These are phyloP conservation scores for Neopelma chrysocephalum DNA, from an alignment of 2,797 vertebrate species.

Conservation along the genomic window DNA sequence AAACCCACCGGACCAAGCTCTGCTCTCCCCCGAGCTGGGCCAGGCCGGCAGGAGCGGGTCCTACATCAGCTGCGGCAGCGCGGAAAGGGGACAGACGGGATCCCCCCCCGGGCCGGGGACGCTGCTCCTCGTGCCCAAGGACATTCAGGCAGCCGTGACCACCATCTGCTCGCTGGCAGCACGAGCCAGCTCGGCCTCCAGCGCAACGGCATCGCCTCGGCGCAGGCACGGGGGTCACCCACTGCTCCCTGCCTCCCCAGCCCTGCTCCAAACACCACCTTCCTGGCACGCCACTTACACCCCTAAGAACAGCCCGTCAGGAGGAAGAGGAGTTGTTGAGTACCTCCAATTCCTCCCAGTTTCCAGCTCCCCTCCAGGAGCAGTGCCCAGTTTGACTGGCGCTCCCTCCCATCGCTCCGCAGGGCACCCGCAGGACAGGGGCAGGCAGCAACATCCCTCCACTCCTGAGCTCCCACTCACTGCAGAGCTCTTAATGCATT, in stretches of 20 bases:
- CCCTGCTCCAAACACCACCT: accelerated
- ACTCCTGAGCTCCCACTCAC: neutral
- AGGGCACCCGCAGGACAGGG: neutral
- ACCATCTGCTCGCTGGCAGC: neutral
- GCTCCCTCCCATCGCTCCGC: accelerated
- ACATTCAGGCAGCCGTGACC: neutral
- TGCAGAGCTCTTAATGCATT: conserved; percentile 48
- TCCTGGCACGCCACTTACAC: accelerated
- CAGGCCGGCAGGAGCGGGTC: accelerated
- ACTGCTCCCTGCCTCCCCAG: neutral
- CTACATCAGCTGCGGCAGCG: neutral
- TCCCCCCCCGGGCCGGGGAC: neutral
- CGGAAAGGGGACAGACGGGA: neutral
- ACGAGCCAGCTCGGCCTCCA: neutral
- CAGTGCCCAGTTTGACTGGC: accelerated
- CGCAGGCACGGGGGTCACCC: accelerated
- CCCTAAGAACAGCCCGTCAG: accelerated
- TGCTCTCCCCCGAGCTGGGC: accelerated
- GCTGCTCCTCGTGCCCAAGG: neutral
- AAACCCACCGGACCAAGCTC: accelerated
- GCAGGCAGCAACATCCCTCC: neutral
- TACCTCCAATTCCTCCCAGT: accelerated
- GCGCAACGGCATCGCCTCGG: accelerated
- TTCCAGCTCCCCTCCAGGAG: neutral
- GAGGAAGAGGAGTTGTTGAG: accelerated